Evolutionary conservation across 2,113 vertebrate genomes (phyloP).

Genomic region (Vanacampus margaritifer): DNA sequence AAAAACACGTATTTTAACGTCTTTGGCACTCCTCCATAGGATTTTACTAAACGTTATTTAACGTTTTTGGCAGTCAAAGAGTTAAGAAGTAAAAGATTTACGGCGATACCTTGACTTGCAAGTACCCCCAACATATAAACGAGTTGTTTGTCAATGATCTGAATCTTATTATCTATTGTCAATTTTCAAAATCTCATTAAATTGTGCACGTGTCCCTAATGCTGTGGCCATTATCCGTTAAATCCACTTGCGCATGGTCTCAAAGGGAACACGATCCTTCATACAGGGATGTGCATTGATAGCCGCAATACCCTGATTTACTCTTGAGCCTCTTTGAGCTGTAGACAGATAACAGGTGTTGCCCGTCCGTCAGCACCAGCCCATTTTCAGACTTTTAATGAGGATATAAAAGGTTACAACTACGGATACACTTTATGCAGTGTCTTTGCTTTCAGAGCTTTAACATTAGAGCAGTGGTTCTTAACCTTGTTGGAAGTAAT

Average conservation of each 20-base stretch:
- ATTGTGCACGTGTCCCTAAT: background rate
- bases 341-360: slow-evolving; percentile 20
- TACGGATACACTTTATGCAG: background rate
- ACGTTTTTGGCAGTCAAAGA: no score
- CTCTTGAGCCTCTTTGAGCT: slow-evolving; percentile 11
- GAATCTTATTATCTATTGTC: no score
- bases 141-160: no score
- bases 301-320: slow-evolving; percentile 4
- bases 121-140: no score
- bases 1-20: no score
- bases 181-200: no score
- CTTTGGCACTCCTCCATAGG: no score
- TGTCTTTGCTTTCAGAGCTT: background rate
- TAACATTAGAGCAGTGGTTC: no score
- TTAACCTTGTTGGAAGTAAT: no score
- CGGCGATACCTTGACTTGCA: background rate
- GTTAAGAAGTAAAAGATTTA: background rate
- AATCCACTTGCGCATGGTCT: background rate
- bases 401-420: background rate
- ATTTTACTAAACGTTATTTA: no score
- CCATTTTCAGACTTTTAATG: background rate
- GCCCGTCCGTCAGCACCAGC: background rate
- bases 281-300: slow-evolving; percentile 13
- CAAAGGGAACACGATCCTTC: slow-evolving; percentile 3
- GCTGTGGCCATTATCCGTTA: background rate